Conservation (phyloP, 35 echinoderm and acorn worm genomes). For the Ophioderma brevispina region DNA sequence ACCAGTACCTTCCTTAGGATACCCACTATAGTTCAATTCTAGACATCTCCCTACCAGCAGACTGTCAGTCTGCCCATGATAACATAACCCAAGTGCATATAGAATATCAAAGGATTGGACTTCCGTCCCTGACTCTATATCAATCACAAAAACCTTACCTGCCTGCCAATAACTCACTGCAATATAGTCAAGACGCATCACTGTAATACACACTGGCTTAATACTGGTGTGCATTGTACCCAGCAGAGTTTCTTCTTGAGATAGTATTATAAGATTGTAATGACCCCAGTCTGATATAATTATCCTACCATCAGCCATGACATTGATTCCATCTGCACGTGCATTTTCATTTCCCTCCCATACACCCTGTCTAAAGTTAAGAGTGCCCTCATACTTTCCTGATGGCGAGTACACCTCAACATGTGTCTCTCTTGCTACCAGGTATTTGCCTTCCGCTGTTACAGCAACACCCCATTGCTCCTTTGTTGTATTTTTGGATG, state of each 20-base stretch:
- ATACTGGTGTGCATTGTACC: neutral
- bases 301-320: neutral
- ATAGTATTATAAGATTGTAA: neutral
- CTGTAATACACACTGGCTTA: neutral
- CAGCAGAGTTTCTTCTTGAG: neutral
- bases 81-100: neutral
- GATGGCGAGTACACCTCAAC: neutral
- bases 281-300: neutral
- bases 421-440: neutral
- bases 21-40: neutral
- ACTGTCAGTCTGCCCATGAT: neutral
- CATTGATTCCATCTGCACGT: neutral
- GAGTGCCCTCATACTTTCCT: neutral
- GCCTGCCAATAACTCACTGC: neutral
- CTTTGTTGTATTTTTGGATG: neutral
- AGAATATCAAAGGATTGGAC: neutral
- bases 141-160: neutral
- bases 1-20: neutral
- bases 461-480: neutral
- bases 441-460: neutral
- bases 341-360: neutral
- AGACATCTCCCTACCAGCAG: neutral
- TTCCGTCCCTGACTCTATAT: neutral
- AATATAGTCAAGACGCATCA: neutral
- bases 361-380: neutral